These are phyloP conservation scores for Rhabdophis nuchalis DNA, from an alignment of 2,797 vertebrate species.

Conservation along the genomic window DNA sequence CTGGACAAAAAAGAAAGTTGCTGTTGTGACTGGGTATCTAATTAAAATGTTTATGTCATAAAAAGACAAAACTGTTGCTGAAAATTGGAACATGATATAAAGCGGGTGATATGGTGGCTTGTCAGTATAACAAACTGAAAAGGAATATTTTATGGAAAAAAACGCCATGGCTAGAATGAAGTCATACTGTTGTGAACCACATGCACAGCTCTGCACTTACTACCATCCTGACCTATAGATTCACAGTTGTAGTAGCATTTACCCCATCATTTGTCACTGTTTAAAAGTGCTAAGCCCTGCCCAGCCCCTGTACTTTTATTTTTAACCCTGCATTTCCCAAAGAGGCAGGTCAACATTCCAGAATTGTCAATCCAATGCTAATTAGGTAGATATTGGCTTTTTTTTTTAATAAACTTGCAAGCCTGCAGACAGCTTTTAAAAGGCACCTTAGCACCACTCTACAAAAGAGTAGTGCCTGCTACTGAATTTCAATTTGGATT, in stretches of 20 bases:
- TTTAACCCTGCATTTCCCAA: constrained; percentile 16
- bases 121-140: background rate
- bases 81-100: constrained; percentile 5
- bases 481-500: constrained; percentile 63
- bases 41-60: background rate
- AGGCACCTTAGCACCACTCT: constrained; percentile 66
- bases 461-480: constrained; percentile 26
- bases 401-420: constrained; percentile 47
- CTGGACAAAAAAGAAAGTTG: background rate
- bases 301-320: background rate
- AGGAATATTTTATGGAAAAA: constrained; percentile 29
- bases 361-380: constrained; percentile 37
- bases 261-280: background rate
- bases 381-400: constrained; percentile 57
- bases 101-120: background rate
- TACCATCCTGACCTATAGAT: constrained; percentile 15
- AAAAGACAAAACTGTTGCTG: background rate
- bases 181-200: constrained; percentile 11
- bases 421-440: constrained; percentile 64
- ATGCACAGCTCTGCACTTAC: background rate
- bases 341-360: constrained; percentile 25
- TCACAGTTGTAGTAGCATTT: constrained; percentile 53
- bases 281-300: background rate
- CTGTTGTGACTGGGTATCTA: background rate
- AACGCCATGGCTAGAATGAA: constrained; percentile 31